Evolutionary conservation across 2,888 invertebrate genomes (phyloP).

Genomic region (Homarus gammarus): DNA sequence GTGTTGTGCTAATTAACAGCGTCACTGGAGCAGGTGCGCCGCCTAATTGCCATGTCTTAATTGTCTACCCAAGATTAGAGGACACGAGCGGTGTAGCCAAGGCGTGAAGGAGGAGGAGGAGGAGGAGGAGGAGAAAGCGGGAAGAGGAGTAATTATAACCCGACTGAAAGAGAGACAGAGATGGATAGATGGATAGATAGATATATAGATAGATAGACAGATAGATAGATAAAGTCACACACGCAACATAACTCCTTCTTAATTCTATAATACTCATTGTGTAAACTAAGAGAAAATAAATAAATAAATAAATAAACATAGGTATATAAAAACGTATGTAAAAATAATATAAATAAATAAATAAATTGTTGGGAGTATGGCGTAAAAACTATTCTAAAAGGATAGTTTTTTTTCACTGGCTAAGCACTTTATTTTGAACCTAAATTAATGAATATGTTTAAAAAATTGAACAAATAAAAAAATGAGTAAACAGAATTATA

Average conservation of each 20-base stretch:
- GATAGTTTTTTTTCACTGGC: too few relatives aligned
- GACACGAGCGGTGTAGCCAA: neutral
- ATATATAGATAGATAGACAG: neutral
- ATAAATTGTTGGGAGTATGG: too few relatives aligned
- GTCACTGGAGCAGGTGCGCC: constrained; percentile 35
- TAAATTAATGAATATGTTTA: constrained; percentile 32
- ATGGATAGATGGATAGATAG: neutral
- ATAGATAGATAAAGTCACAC: neutral
- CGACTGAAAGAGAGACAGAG: neutral
- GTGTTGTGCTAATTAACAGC: constrained; percentile 39
- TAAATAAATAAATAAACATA: constrained; percentile 45
- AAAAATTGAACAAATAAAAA: constrained; percentile 36
- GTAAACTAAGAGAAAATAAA: too few relatives aligned
- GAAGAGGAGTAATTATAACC: neutral
- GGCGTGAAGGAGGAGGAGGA: neutral
- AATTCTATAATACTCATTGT: too few relatives aligned
- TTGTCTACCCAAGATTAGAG: constrained; percentile 28
- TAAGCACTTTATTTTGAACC: too few relatives aligned
- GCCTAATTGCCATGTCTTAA: constrained; percentile 31
- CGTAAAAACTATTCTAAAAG: too few relatives aligned
- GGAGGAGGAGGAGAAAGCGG: neutral
- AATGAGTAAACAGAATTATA: constrained; percentile 12
- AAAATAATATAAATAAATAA: constrained; percentile 39
- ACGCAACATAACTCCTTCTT: neutral
- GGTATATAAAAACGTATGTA: constrained; percentile 34